Conservation (phyloP, 1,140 invertebrate genomes). For the Copidosoma floridanum region DNA sequence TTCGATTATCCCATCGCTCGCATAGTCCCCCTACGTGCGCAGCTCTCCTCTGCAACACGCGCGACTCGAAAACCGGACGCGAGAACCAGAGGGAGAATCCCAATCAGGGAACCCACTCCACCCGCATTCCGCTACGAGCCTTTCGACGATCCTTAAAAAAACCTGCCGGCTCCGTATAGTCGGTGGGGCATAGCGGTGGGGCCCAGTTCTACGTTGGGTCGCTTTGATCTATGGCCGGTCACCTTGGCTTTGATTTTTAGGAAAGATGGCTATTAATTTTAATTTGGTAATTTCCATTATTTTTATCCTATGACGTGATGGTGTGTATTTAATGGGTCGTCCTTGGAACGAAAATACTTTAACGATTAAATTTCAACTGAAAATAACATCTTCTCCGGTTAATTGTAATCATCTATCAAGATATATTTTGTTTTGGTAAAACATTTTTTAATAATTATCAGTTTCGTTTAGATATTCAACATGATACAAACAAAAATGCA, state of each 20-base stretch:
- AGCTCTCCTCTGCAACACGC: background rate
- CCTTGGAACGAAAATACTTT: too few species aligned
- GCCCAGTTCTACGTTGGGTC: background rate
- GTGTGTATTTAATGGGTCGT: too few species aligned
- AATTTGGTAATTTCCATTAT: too few species aligned
- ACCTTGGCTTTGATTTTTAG: slow-evolving; percentile 8
- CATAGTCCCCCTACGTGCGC: background rate
- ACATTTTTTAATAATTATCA: too few species aligned
- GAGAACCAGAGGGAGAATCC: slow-evolving; percentile 27
- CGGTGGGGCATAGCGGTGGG: background rate
- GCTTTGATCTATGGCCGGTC: slow-evolving; percentile 12
- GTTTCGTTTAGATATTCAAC: too few species aligned
- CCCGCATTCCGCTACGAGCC: slow-evolving; percentile 49
- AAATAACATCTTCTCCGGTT: too few species aligned
- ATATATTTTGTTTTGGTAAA: too few species aligned
- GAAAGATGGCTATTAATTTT: background rate
- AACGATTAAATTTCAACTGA: too few species aligned
- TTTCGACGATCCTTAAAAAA: slow-evolving; percentile 45
- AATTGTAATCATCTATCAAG: too few species aligned
- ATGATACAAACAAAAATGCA: too few species aligned
- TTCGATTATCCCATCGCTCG: background rate
- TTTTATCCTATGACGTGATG: too few species aligned
- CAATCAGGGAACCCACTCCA: slow-evolving; percentile 50
- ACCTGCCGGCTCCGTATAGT: slow-evolving; percentile 28
- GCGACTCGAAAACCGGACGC: slow-evolving; percentile 32